Conservation (phyloP, 2,888 invertebrate genomes). For the Entomobrya proxima region DNA sequence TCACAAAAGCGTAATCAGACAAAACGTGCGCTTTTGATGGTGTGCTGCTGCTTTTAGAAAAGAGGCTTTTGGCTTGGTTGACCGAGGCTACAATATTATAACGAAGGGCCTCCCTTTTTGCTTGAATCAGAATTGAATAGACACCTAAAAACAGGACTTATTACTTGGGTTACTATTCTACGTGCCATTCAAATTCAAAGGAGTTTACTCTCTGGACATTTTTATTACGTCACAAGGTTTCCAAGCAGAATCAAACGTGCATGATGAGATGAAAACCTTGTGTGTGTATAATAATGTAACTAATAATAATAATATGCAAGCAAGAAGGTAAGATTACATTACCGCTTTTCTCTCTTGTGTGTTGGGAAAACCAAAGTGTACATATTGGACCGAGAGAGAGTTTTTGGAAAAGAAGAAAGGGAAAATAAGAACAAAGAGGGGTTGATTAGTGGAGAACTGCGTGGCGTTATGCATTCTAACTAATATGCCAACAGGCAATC, state of each 20-base stretch:
- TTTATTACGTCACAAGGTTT: constrained; percentile 29
- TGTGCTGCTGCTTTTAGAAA: not conserved
- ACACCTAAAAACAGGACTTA: constrained; percentile 46
- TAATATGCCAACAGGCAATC: too few relatives aligned
- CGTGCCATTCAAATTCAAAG: constrained; percentile 43
- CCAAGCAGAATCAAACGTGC: constrained; percentile 43
- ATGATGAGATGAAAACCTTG: constrained; percentile 19
- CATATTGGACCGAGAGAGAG: too few relatives aligned
- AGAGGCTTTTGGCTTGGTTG: not conserved
- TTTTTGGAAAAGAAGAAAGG: too few relatives aligned
- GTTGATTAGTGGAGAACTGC: not conserved
- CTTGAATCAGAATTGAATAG: not conserved
- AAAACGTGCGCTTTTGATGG: constrained; percentile 14
- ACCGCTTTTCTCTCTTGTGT: too few relatives aligned
- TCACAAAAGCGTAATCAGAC: constrained; percentile 18
- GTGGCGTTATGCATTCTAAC: not conserved
- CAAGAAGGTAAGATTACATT: too few relatives aligned
- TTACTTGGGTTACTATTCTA: constrained; percentile 44
- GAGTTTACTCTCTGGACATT: constrained; percentile 19
- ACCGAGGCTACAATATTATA: too few relatives aligned
- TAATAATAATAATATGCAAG: not conserved
- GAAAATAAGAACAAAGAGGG: too few relatives aligned
- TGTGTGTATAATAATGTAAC: constrained; percentile 54
- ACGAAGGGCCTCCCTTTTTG: not conserved
- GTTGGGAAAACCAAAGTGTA: too few relatives aligned